phyloP scores from a whole-genome alignment of 2,888 invertebrate genomes.

The Cataglyphis albicans region DNA sequence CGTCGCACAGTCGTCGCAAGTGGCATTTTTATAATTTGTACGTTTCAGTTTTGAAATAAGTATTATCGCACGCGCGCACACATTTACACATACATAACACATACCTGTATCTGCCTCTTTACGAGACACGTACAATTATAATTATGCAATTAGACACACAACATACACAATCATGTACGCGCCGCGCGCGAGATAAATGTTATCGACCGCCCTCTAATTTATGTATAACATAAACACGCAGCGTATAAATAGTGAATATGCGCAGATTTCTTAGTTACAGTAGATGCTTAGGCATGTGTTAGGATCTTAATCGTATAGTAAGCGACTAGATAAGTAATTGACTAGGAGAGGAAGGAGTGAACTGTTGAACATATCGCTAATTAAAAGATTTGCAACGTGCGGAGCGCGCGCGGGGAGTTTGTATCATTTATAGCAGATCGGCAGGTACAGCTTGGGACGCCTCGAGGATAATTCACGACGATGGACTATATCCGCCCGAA shows the following conservation, averaged over 20 bases:
- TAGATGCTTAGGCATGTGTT: conserved; percentile 79
- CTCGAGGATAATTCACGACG: conserved; percentile 43
- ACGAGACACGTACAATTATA: conserved; percentile 18
- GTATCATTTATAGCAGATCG: conserved; percentile 47
- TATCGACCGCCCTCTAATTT: conserved; percentile 52
- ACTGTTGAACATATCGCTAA: conserved; percentile 84
- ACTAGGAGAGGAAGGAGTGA: conserved; percentile 68
- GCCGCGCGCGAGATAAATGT: conserved; percentile 55
- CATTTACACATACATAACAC: conserved; percentile 25
- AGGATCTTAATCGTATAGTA: conserved; percentile 78
- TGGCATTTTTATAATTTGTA: conserved; percentile 79
- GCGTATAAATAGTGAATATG: conserved; percentile 53
- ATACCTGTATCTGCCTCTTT: conserved; percentile 25
- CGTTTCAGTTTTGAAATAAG: conserved; percentile 70
- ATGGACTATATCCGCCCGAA: conserved; percentile 41
- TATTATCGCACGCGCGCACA: conserved; percentile 67
- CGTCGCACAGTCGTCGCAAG: conserved; percentile 71
- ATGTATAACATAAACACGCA: conserved; percentile 18
- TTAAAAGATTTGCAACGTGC: conserved; percentile 64
- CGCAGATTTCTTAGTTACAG: conserved; percentile 74
- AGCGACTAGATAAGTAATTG: conserved; percentile 63
- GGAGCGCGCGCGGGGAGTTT: conserved; percentile 35
- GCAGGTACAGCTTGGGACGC: conserved; percentile 45
- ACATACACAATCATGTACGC: conserved; percentile 46
- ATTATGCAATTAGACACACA: conserved; percentile 21